Base-by-base conservation (phyloP, 23 tunicate species). In the Diplosoma virens region DNA sequence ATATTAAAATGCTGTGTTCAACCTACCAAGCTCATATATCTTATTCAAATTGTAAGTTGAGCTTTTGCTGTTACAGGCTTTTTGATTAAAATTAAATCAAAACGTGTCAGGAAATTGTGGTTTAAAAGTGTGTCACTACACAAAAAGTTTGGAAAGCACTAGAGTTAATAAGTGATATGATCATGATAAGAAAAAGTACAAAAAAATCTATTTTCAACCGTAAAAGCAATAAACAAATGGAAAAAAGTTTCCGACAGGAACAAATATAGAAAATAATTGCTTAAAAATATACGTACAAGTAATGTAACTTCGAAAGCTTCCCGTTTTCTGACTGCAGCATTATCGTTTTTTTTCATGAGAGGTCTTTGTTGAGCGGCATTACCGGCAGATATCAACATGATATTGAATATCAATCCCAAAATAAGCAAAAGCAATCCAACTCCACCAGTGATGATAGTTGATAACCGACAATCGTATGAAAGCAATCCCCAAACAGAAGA, bases 401-500 rank as follows among this genome's bases (percentile, higher is more conserved):
- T 45, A 30, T 78, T 78, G 41, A 65, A 64, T 20, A 64, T 29
- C 30, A 65, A 6, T 4, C 83, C 37, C 34, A 61, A 16, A 1
- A 78, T n/a, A 0, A 78, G 25, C 27, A 78, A 48, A 1, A 47
- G 63, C 41, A 45, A 73, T 9, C 59, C 61, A 23, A 78, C 54
- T 29, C 20, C 74, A 11, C 30, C 59, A 0, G 65, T 47, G 6
- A 78, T 33, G 9, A 26, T 65, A 3, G 83, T 47, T 9, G 74
- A 25, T 23, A 24, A 1, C 5, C 56, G 83, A 65, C 83, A 78
- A 7, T 36, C 25, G 16, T 46, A 0, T 26, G 70, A 35, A 17
- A 78, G 83, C 2, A 37, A 29, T 20, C 28, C 61, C 83, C 83
- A 78, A 25, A 59, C 81, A 1, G 55, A 22, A 33, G 32, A 11